Percentiles rank a stretch among this genome's conserved stretches.
Evolutionary conservation across 2,888 invertebrate species (phyloP).

Genomic region (Gastrophysa polygoni): DNA sequence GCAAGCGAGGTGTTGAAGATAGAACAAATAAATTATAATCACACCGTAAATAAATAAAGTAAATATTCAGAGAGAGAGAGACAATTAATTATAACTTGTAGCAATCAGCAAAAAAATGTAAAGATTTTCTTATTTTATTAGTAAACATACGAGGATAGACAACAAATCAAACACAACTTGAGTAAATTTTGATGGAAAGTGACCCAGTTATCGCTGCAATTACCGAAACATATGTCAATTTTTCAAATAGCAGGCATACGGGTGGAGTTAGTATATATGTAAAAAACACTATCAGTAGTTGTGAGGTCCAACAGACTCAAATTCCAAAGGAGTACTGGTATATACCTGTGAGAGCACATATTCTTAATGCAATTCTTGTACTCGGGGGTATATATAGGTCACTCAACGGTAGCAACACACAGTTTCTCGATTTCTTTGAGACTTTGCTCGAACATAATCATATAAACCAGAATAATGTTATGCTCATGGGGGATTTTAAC

Average conservation of each 20-base stretch:
- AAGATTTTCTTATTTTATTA: not conserved
- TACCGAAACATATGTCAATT: slow-evolving; percentile 4
- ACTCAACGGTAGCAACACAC: not conserved
- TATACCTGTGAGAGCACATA: not conserved
- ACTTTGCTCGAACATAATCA: not conserved
- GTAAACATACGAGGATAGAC: not conserved
- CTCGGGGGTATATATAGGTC: slow-evolving; percentile 2
- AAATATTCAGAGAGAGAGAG: not conserved
- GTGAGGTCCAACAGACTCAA: not conserved
- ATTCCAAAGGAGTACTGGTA: not conserved
- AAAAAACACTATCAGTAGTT: not conserved
- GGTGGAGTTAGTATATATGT: slow-evolving; percentile 9
- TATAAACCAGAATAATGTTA: slow-evolving; percentile 5
- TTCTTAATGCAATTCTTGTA: not conserved
- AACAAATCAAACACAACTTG: not conserved
- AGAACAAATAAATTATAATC: not conserved
- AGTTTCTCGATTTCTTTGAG: slow-evolving; percentile 6
- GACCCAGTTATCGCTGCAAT: not conserved
- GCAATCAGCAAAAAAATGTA: not conserved
- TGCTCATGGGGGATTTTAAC: slow-evolving; percentile 11
- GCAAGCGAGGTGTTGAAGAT: not conserved
- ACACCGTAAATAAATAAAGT: not conserved
- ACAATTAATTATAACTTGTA: not conserved
- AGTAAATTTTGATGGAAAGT: not conserved
- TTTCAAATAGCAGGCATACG: slow-evolving; percentile 3